Evolutionary conservation across 2,797 vertebrate species (phyloP).

Genomic region (Crenichthys baileyi): DNA sequence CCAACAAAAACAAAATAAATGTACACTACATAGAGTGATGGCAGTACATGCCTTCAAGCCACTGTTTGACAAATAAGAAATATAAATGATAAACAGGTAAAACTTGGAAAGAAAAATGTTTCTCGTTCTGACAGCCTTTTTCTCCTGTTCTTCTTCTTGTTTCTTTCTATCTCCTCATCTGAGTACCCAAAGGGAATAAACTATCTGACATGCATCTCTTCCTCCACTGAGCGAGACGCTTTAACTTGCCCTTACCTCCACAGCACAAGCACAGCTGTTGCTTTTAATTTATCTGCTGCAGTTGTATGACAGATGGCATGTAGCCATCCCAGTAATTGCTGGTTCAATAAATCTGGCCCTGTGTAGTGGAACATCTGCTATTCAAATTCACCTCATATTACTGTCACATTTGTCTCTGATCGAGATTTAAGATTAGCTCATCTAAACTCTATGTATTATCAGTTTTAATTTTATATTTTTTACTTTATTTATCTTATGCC

Average conservation of each 20-base stretch:
- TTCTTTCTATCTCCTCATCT: conserved; percentile 30
- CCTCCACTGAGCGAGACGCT: conserved; percentile 32
- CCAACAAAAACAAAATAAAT: conserved; percentile 7
- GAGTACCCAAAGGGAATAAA: conserved; percentile 49
- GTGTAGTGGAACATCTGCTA: conserved; percentile 70
- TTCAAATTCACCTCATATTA: conserved; percentile 62
- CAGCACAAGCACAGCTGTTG: conserved; percentile 53
- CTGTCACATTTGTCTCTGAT: conserved; percentile 61
- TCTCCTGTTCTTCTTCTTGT: conserved; percentile 9
- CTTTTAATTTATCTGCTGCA: conserved; percentile 63
- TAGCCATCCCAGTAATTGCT: conserved; percentile 59
- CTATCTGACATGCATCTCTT: conserved; percentile 40
- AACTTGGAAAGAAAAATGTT: conserved; percentile 8
- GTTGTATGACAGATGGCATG: conserved; percentile 63
- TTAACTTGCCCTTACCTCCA: conserved; percentile 53
- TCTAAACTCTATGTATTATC: conserved; percentile 7
- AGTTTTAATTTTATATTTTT: conserved; percentile 20
- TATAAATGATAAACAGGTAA: conserved; percentile 31
- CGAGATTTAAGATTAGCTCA: conserved; percentile 49
- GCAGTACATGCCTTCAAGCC: background rate
- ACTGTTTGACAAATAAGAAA: conserved; percentile 25
- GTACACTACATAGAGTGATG: background rate
- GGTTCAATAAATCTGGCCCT: conserved; percentile 60
- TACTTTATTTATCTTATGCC: conserved; percentile 13
- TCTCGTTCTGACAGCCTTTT: background rate